phyloP scores from a whole-genome alignment of 2,113 vertebrate species.

The Prolemur simus region DNA sequence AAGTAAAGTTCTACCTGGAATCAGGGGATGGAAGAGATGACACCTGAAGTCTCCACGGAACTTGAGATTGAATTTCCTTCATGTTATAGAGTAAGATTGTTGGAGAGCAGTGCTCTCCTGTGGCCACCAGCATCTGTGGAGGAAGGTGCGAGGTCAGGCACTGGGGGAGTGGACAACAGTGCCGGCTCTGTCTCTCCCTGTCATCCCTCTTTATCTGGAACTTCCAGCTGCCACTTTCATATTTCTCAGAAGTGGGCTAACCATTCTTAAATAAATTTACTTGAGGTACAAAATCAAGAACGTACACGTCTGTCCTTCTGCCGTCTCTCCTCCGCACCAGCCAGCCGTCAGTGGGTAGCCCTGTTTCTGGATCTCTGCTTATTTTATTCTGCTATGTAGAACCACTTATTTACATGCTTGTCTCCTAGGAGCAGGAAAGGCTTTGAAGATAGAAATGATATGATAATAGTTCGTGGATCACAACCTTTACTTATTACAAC shows the following conservation, averaged over 20 bases:
- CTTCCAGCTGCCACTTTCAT: background rate
- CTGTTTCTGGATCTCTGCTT: background rate
- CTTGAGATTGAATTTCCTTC: background rate
- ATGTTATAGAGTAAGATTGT: background rate
- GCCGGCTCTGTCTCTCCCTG: background rate
- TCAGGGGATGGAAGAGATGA: background rate
- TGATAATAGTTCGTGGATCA: slow-evolving; percentile 1
- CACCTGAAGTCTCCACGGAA: background rate
- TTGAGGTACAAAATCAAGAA: background rate
- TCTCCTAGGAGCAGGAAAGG: slow-evolving; percentile 65
- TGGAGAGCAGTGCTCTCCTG: background rate
- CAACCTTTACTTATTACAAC: slow-evolving; percentile 29
- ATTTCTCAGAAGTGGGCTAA: background rate
- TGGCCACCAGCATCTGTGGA: background rate
- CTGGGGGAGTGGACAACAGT: accelerated
- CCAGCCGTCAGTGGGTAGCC: accelerated
- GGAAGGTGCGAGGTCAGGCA: background rate
- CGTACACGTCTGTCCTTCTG: background rate
- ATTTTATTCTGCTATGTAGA: background rate
- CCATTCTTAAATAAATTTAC: background rate
- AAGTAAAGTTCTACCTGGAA: background rate
- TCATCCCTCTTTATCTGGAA: background rate
- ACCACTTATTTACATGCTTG: slow-evolving; percentile 18
- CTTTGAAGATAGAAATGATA: slow-evolving; percentile 43
- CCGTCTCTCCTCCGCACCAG: background rate